Evolutionary conservation across 2,797 vertebrate genomes (phyloP).

Genomic region (Lateolabrax maculatus): DNA sequence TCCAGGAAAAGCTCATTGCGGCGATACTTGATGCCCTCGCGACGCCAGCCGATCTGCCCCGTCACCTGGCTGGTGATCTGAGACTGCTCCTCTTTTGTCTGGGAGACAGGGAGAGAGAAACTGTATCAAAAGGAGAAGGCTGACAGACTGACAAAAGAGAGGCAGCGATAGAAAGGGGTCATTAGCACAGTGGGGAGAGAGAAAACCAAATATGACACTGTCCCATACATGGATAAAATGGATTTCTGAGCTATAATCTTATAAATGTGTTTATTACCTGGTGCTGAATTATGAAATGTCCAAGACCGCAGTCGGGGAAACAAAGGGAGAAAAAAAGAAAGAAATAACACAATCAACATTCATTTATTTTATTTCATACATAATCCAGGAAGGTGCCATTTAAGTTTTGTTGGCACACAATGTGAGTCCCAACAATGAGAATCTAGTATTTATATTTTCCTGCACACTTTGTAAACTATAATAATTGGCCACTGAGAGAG

Average conservation of each 20-base stretch:
- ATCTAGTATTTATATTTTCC: background rate
- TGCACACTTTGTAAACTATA: too few species aligned
- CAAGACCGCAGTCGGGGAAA: constrained; percentile 16
- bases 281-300: constrained; percentile 75
- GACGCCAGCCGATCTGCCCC: constrained; percentile 98
- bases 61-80: constrained; percentile 99
- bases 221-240: background rate
- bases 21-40: constrained; percentile 98
- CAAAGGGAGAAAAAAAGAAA: constrained; percentile 4
- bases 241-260: background rate
- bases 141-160: constrained; percentile 19
- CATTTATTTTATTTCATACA: background rate
- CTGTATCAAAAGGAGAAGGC: constrained; percentile 52
- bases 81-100: constrained; percentile 99
- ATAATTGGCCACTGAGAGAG: too few species aligned
- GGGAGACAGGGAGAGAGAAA: constrained; percentile 46
- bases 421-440: background rate
- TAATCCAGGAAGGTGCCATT: background rate
- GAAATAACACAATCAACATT: background rate
- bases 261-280: constrained; percentile 77
- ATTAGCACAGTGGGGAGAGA: background rate
- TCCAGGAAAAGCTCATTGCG: constrained; percentile 98
- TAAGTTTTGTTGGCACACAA: background rate
- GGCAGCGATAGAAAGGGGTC: constrained; percentile 9
- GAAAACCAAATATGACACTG: background rate